Evolutionary conservation across 37 sponge, comb jelly and placozoan genomes (phyloP), one percentile per base, ranked within the genome.

Genomic region (Cliona cf. orientalis): DNA sequence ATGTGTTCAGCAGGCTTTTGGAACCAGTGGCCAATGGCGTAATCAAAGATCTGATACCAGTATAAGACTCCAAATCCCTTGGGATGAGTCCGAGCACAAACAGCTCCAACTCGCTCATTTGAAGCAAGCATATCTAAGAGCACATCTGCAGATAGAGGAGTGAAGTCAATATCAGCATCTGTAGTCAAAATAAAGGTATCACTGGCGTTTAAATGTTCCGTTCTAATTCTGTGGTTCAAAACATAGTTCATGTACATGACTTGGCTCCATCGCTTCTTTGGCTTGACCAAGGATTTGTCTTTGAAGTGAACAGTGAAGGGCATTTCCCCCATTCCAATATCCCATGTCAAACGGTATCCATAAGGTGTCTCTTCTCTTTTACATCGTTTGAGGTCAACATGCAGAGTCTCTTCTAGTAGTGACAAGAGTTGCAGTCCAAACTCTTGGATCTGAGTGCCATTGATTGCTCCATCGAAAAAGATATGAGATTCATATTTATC

Each of bases 191-290:
- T 95, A 67, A 88, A 95, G 0, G 95, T 91, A 80, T 80, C 85
- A 42, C 89, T 59, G 0, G 45, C 55, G 31, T 80, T 67, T 4
- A 82, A 66, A 14, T 42, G 40, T 25, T 84, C 66, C 29, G 61
- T 45, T 32, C 70, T 35, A 25, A 72, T 72, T 3, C 92, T 65
- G 68, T 84, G 75, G 72, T 90, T 79, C 36, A 91, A 46, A 32
- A 91, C 68, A 77, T 91, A 95, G 66, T 85, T 90, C 92, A 95
- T 95, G 81, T 95, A 95, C 95, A 95, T 95, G 42, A 95, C 95
- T 53, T 95, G 95, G 42, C 90, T 89, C 92, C 92, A 95, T 63
- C 92, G 37, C 72, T 91, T 95, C 81, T 95, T 95, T 70, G 84
- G 87, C 71, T 81, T 91, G 21, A 91, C 86, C 55, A 86, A 84